Evolutionary conservation across 2,888 invertebrate genomes (phyloP).

Genomic region (Apodemia zela): DNA sequence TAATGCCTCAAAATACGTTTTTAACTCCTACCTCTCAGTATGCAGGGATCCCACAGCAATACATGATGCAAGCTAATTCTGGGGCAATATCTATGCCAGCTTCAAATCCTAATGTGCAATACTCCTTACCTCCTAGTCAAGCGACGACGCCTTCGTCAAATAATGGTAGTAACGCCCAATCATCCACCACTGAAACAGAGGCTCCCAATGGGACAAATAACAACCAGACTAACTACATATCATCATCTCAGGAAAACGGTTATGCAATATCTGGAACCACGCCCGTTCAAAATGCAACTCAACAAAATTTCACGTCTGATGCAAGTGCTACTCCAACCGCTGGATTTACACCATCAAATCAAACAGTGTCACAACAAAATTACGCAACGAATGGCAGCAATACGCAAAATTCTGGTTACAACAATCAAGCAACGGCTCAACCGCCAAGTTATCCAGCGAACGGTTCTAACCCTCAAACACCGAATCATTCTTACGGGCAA

Average conservation of each 20-base stretch:
- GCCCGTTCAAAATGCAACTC: constrained; percentile 43
- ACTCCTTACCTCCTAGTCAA: constrained; percentile 52
- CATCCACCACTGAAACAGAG: constrained; percentile 50
- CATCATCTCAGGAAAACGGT: constrained; percentile 62
- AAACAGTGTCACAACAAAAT: constrained; percentile 47
- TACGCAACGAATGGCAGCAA: constrained; percentile 52
- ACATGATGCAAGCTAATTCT: constrained; percentile 62
- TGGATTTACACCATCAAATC: constrained; percentile 47
- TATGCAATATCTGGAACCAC: constrained; percentile 48
- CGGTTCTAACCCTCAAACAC: constrained; percentile 48
- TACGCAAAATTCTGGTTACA: constrained; percentile 44
- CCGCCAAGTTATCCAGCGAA: constrained; percentile 57
- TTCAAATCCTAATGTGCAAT: constrained; percentile 58
- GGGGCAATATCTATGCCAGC: constrained; percentile 51
- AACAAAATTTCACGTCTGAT: constrained; percentile 53
- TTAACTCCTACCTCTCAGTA: constrained; percentile 65
- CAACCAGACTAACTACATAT: constrained; percentile 65
- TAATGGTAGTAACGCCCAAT: constrained; percentile 53
- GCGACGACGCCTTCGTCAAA: constrained; percentile 42
- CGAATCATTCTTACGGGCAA: constrained; percentile 47
- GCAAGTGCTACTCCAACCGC: constrained; percentile 47
- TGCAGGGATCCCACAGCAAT: constrained; percentile 58
- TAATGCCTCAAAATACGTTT: constrained; percentile 56
- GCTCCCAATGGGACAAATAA: constrained; percentile 44
- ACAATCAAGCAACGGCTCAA: constrained; percentile 49